Conservation (phyloP, 2,888 invertebrate genomes). For the Hyposoter didymator region DNA sequence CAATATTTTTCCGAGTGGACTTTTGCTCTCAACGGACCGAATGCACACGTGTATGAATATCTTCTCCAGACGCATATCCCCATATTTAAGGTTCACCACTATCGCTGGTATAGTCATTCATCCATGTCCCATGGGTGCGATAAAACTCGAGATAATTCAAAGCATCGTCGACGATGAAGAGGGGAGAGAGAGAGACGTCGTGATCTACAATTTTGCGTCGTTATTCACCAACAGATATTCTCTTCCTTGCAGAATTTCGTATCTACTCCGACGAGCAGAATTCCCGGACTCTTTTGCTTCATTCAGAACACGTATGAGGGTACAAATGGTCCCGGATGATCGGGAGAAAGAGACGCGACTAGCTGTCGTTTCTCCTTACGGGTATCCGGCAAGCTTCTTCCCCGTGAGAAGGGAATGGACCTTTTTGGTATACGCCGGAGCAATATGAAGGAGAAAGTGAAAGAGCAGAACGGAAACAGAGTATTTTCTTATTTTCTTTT, state of each 20-base stretch:
- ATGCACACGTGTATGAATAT: neutral
- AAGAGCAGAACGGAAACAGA: slow-evolving; percentile 37
- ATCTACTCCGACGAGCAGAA: slow-evolving; percentile 65
- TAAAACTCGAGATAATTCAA: slow-evolving; percentile 75
- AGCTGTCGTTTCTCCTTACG: slow-evolving; percentile 29
- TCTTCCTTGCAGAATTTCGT: slow-evolving; percentile 32
- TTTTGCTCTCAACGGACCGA: neutral
- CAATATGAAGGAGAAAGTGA: slow-evolving; percentile 51
- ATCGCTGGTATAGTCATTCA: slow-evolving; percentile 33
- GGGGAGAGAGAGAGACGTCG: neutral
- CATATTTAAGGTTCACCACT: slow-evolving; percentile 38
- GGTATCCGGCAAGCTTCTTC: slow-evolving; percentile 67
- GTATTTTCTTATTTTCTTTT: slow-evolving; percentile 61
- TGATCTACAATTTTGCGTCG: slow-evolving; percentile 49
- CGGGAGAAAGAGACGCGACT: slow-evolving; percentile 46
- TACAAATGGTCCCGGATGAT: slow-evolving; percentile 73
- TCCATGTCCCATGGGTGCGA: slow-evolving; percentile 68
- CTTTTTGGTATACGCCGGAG: slow-evolving; percentile 16
- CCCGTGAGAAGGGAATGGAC: slow-evolving; percentile 61
- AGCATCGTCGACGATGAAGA: slow-evolving; percentile 68
- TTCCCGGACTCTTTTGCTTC: slow-evolving; percentile 65
- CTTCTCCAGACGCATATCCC: slow-evolving; percentile 33
- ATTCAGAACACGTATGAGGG: slow-evolving; percentile 75
- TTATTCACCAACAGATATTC: slow-evolving; percentile 55
- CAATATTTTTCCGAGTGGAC: neutral